Evolutionary conservation across 2,888 invertebrate species (phyloP).

Genomic region (Napeogenes inachia): DNA sequence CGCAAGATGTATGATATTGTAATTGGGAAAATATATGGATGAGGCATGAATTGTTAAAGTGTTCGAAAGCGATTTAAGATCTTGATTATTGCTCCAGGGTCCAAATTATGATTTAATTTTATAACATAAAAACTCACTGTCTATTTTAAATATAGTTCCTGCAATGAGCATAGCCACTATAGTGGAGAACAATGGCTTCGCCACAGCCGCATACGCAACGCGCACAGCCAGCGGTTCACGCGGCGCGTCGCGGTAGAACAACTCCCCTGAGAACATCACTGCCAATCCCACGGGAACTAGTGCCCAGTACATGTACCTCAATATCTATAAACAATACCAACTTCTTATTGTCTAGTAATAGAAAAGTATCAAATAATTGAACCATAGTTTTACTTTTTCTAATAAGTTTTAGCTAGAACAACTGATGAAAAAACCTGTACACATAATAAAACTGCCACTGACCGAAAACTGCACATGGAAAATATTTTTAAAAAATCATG

Average conservation of each 20-base stretch:
- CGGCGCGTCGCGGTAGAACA: conserved; percentile 30
- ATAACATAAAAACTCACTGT: conserved; percentile 38
- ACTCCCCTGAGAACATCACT: conserved; percentile 30
- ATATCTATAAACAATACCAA: conserved; percentile 35
- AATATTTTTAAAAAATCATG: too few species aligned
- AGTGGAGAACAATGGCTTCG: conserved; percentile 38
- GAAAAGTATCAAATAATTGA: background rate
- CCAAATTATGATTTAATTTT: background rate
- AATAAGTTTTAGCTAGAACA: too few species aligned
- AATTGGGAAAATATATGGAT: too few species aligned
- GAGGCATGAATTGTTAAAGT: too few species aligned
- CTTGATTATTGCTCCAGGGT: background rate
- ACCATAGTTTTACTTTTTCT: too few species aligned
- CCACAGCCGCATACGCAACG: conserved; percentile 31
- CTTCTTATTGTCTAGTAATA: background rate
- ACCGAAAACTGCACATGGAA: too few species aligned
- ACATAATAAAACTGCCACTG: too few species aligned
- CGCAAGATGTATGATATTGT: too few species aligned
- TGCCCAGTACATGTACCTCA: conserved; percentile 37
- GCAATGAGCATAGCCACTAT: conserved; percentile 25
- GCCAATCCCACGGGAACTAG: conserved; percentile 27
- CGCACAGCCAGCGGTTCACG: conserved; percentile 28
- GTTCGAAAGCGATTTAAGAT: too few species aligned
- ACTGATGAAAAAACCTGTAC: too few species aligned
- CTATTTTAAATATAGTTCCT: conserved; percentile 39